A percentile compares a stretch with the other conserved stretches of the same genome.
These are phyloP conservation scores for Struthio camelus DNA, from an alignment of 2,113 vertebrate genomes.

Conservation along the genomic window DNA sequence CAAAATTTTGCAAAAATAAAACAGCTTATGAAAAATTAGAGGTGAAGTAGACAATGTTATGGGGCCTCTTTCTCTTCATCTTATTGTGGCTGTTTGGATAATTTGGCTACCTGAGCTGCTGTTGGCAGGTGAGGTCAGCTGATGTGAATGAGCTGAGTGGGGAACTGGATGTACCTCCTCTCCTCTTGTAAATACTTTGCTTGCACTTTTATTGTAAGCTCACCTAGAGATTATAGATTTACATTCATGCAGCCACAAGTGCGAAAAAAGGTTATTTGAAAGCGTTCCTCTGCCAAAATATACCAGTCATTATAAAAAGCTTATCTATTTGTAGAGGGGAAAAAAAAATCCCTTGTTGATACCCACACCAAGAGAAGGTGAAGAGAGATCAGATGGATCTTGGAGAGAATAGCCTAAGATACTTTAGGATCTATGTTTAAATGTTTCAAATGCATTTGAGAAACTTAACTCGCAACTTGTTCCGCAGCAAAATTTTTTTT, in stretches of 20 bases:
- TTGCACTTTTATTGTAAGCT: background rate
- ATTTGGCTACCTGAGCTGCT: background rate
- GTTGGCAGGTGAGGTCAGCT: background rate
- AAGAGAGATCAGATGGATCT: background rate
- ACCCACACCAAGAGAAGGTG: background rate
- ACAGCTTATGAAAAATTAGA: background rate
- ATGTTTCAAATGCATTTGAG: background rate
- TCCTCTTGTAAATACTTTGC: background rate
- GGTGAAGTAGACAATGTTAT: background rate
- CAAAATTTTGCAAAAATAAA: background rate
- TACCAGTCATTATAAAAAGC: background rate
- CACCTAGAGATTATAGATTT: background rate
- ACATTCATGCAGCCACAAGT: background rate
- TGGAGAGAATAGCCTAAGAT: background rate
- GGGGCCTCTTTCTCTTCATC: background rate
- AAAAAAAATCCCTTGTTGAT: background rate
- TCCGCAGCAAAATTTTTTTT: background rate
- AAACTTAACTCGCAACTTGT: background rate
- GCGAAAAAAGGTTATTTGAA: background rate
- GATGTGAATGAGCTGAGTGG: background rate
- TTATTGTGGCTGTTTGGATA: background rate
- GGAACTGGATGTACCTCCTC: background rate
- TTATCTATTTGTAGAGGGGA: background rate
- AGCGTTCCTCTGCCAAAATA: background rate
- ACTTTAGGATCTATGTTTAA: background rate